Evolutionary conservation across 2,797 vertebrate species (phyloP).

Genomic region (Crenuchus spilurus): DNA sequence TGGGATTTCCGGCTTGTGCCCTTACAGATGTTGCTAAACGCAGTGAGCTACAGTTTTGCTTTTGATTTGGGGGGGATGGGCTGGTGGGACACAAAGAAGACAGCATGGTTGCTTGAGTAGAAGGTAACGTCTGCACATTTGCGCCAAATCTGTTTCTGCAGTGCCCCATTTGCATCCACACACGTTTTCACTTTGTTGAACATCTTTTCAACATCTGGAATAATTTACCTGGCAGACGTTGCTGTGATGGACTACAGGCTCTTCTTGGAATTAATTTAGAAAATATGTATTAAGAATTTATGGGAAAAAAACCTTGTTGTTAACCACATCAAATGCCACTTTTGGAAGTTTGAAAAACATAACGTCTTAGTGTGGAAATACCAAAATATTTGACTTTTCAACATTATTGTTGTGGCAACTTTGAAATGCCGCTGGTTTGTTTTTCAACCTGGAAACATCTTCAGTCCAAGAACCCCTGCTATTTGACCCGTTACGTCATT

Average conservation of each 20-base stretch:
- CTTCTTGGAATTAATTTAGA: too few relatives aligned
- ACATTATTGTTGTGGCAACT: too few relatives aligned
- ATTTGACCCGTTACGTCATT: not conserved
- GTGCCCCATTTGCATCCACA: too few relatives aligned
- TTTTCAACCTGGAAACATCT: not conserved
- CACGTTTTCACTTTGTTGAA: too few relatives aligned
- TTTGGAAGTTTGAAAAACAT: too few relatives aligned
- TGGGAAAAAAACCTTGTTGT: too few relatives aligned
- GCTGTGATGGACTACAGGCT: not conserved
- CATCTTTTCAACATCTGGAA: slow-evolving; percentile 4
- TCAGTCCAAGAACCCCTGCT: not conserved
- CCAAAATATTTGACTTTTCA: too few relatives aligned
- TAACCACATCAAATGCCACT: too few relatives aligned
- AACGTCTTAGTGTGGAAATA: too few relatives aligned
- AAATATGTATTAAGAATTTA: too few relatives aligned
- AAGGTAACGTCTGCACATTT: not conserved
- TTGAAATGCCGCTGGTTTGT: too few relatives aligned
- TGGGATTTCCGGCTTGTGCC: slow-evolving; percentile 31
- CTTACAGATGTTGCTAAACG: slow-evolving; percentile 29
- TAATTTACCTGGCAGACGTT: not conserved
- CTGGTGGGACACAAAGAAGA: slow-evolving; percentile 24
- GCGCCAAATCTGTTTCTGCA: not conserved
- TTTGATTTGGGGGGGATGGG: slow-evolving; percentile 30
- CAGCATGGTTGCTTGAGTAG: slow-evolving; percentile 6
- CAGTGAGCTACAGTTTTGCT: slow-evolving; percentile 23